Conservation (phyloP, 2,888 invertebrate species). For the Steinernema hermaphroditum region DNA sequence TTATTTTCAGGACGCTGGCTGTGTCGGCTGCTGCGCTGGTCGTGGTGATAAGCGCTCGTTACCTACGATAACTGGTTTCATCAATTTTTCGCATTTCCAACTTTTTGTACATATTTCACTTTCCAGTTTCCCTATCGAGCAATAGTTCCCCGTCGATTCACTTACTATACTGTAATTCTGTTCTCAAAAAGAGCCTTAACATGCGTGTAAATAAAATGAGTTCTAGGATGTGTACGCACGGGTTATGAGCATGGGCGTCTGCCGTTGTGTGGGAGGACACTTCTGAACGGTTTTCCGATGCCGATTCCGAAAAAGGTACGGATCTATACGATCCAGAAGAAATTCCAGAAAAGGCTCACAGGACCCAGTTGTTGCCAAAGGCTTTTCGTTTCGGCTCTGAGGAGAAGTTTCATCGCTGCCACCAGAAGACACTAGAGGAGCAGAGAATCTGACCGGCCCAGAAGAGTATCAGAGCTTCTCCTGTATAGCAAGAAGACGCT, state of each 20-base stretch:
- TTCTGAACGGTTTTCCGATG: background rate
- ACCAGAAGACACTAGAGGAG: too few relatives aligned
- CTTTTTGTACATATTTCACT: constrained; percentile 6
- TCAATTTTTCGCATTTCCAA: constrained; percentile 14
- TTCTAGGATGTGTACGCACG: background rate
- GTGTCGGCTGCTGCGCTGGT: constrained; percentile 26
- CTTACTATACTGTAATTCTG: background rate
- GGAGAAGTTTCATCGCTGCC: too few relatives aligned
- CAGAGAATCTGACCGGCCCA: too few relatives aligned
- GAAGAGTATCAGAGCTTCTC: too few relatives aligned
- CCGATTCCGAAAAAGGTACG: background rate
- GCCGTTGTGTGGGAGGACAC: background rate
- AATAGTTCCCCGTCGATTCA: constrained; percentile 9
- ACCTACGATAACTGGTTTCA: background rate
- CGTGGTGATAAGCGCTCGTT: constrained; percentile 11
- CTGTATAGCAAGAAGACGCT: too few relatives aligned
- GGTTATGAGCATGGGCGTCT: background rate
- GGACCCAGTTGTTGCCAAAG: too few relatives aligned
- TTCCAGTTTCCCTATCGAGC: background rate
- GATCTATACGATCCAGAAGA: too few relatives aligned
- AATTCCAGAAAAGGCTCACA: too few relatives aligned
- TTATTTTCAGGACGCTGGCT: background rate
- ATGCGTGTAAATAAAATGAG: background rate
- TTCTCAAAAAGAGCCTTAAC: background rate
- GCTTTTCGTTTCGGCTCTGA: too few relatives aligned